Base-by-base conservation (phyloP, 92 coral and sea anemone species). In the Hydrozoanthus gracilis region DNA sequence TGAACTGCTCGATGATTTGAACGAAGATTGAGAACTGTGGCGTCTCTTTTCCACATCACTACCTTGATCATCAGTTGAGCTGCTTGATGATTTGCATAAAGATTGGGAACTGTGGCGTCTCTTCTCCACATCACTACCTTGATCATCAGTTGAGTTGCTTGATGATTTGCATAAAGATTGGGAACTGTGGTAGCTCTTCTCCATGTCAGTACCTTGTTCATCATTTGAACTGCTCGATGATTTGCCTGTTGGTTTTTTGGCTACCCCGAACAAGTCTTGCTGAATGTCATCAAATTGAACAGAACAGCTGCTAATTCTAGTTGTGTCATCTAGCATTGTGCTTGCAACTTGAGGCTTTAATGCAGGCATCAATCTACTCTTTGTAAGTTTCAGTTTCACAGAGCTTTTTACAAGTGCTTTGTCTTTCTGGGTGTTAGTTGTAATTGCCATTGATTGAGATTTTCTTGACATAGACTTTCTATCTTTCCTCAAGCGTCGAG, bases 371-470 rank as follows among this genome's bases (percentile, higher is more conserved):
- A 93, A 83, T 71, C 90, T 91, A 17, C 88, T 86, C 10, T 87
- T 48, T 3, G 82, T 88, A 17, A 94, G 88, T 89, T 88, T 92
- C 79, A 94, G 51, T 79, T 88, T 90, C 4, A 94, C 91, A 17
- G 98, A 94, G 62, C 98, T 94, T 74, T 94, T 94, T 20, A 92
- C 88, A 11, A 92, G 64, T 46, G 93, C 86, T 83, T 73, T 68
- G 16, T 80, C 45, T 45, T 89, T 77, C 50, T 76, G 54, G 4
- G 48, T 56, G 3, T 84, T 78, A 35, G 87, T 73, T 35, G 75
- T 47, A 44, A 51, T 54, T 48, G 48, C 11, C 18, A 58, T 47
- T 4, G 35, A 44, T 0, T 60, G 67, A 18, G 51, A 17, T 9
- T 61, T 80, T 65, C 86, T 18, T 44, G 68, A 72, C 72, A 92